These are phyloP conservation scores for Proales similis DNA, from an alignment of 1,140 invertebrate genomes.

Conservation along the genomic window DNA sequence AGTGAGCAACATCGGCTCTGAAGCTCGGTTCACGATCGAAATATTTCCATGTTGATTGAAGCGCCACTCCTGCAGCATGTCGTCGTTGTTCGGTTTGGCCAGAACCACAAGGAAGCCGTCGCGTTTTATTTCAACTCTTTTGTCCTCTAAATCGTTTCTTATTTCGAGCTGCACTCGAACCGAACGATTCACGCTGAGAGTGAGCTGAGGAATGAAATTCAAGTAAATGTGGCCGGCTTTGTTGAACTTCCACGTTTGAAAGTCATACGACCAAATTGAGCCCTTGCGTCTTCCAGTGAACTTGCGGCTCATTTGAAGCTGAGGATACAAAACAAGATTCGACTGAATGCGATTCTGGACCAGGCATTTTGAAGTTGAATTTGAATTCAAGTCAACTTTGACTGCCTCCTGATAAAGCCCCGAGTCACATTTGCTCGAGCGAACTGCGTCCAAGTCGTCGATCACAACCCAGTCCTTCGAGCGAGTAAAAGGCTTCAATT, in stretches of 20 bases:
- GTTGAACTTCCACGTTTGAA: conserved; percentile 31
- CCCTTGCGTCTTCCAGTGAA: conserved; percentile 6
- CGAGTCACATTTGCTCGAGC: too few species aligned
- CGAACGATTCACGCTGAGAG: background rate
- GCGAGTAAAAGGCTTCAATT: too few species aligned
- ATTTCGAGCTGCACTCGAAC: background rate
- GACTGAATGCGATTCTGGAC: background rate
- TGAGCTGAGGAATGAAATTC: conserved; percentile 21
- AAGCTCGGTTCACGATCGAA: background rate
- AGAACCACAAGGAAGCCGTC: conserved; percentile 15
- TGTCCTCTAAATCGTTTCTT: background rate
- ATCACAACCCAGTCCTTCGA: too few species aligned
- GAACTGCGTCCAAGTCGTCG: too few species aligned
- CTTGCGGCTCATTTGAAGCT: conserved; percentile 21
- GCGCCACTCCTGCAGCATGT: conserved; percentile 14
- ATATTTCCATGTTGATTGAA: conserved; percentile 36
- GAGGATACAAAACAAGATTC: background rate
- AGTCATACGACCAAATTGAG: conserved; percentile 32
- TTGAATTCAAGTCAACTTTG: too few species aligned
- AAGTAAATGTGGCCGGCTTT: conserved; percentile 28
- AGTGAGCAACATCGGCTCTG: conserved; percentile 15
- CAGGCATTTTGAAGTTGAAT: too few species aligned
- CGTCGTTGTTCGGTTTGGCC: conserved; percentile 2
- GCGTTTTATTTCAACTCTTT: conserved; percentile 10
- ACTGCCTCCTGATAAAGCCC: too few species aligned